These are phyloP conservation scores for Molorchus minor DNA, from an alignment of 2,888 invertebrate species.

Conservation along the genomic window DNA sequence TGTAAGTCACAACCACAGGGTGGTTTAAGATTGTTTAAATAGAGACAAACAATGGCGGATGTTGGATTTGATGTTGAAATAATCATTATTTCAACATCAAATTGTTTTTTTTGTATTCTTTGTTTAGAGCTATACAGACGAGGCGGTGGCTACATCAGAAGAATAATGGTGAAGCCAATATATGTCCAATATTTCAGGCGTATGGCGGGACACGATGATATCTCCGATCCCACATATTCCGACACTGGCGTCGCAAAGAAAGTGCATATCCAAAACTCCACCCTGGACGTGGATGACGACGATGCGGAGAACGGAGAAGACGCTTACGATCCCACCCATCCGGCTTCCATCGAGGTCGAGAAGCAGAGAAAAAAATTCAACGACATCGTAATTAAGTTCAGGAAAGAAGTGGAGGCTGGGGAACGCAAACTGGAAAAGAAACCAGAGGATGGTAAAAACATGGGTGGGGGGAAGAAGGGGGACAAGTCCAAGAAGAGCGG, in stretches of 20 bases:
- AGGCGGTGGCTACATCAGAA: neutral
- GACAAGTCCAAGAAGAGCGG: conserved; percentile 8
- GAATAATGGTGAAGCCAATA: neutral
- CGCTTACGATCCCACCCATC: conserved; percentile 38
- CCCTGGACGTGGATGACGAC: neutral
- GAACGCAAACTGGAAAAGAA: conserved; percentile 1
- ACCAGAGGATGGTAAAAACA: conserved; percentile 10
- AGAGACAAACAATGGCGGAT: no score
- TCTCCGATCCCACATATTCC: no score
- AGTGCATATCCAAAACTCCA: neutral
- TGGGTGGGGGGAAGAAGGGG: conserved; percentile 21
- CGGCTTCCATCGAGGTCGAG: conserved; percentile 41
- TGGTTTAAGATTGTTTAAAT: no score
- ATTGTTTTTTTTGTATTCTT: no score
- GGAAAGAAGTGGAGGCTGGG: conserved; percentile 22
- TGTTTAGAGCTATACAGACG: neutral
- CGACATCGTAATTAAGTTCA: conserved; percentile 38
- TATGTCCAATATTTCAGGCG: neutral
- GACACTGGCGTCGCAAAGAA: neutral
- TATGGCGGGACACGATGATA: no score
- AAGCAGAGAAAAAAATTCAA: conserved; percentile 43
- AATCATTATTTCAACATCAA: no score
- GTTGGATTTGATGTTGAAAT: no score
- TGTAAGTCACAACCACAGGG: no score
- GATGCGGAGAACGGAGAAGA: conserved; percentile 25